A percentile compares a stretch with the other conserved stretches of the same genome.
Evolutionary conservation across 2,113 vertebrate genomes (phyloP).

Genomic region (Podiceps cristatus): DNA sequence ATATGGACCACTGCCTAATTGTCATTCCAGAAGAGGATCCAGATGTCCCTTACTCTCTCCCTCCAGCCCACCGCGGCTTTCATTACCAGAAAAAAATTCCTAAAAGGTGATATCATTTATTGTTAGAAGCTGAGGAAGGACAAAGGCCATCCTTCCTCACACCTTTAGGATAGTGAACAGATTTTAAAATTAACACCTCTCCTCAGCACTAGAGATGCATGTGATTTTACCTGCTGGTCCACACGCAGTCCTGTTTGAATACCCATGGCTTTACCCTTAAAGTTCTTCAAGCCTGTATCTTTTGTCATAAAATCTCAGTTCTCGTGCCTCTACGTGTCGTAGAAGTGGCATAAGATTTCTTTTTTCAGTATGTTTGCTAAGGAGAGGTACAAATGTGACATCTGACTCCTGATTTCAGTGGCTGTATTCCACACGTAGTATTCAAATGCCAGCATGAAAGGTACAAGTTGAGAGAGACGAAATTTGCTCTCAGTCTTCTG

Average conservation of each 20-base stretch:
- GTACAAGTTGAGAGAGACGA: not conserved
- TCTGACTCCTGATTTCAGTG: not conserved
- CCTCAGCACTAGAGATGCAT: not conserved
- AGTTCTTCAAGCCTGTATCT: not conserved
- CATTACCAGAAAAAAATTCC: conserved; percentile 59
- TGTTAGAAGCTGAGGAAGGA: conserved; percentile 29
- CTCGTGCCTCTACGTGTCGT: fast-evolving
- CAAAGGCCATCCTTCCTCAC: not conserved
- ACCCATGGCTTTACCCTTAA: not conserved
- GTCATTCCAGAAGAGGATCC: conserved; percentile 70
- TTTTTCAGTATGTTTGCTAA: not conserved
- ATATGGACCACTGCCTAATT: conserved; percentile 61
- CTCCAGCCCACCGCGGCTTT: conserved; percentile 30
- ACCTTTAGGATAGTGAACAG: conserved; percentile 8
- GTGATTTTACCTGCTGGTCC: not conserved
- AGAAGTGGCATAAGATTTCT: not conserved
- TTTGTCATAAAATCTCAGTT: not conserved
- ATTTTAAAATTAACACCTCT: conserved; percentile 59
- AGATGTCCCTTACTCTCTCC: conserved; percentile 48
- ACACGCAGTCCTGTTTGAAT: not conserved
- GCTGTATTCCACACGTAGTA: not conserved
- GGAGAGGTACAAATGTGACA: not conserved
- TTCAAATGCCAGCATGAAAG: not conserved
- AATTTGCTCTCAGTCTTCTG: not conserved
- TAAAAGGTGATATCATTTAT: conserved; percentile 53